Evolutionary conservation across 2,888 invertebrate genomes (phyloP), one percentile per base, ranked within the genome.

Genomic region (Eupithecia pulchellata): DNA sequence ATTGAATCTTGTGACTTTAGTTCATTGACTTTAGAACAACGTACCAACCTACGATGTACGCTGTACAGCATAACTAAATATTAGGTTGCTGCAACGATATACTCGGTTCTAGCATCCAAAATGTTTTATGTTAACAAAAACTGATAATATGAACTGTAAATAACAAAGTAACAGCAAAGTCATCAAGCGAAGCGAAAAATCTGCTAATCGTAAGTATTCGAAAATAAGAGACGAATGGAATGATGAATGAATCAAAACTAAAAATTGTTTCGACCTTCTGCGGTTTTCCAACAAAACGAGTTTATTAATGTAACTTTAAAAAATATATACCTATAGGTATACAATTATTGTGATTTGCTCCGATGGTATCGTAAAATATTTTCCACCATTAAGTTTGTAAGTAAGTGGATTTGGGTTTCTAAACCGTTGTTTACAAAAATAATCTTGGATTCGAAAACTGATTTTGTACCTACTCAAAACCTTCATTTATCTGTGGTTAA

Each of bases 1-100:
- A 84, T 81, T 82, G 82, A 81, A 82, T 82, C 79, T 77, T 72
- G 64, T 67, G 61, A 67, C 71, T 34, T 62, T 75, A 71, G 69
- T 69, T 63, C 72, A 67, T 69, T 73, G 67, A 71, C 68, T 66
- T 66, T 66, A 64, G 68, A 62, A 64, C 58, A 67, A 75, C 27
- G 63, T 52, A 25, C 4, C 42, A n/a, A 42, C 20, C 9, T 32
- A 5, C 32, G 32, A 3, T 32, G 6, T 4, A 32, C 4, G n/a
- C n/a, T n/a, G n/a, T n/a, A n/a, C n/a, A 42, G n/a, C n/a, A 42
- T n/a, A n/a, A 42, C 0, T 42, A 42, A n/a, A 42, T n/a, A 39
- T 13, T 36, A 36, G 14, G 14, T 30, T 6, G 36, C 4, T 1
- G 0, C 5, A 6, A 5, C 39, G 4, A 39, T 39, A 17, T 17